Evolutionary conservation across 2,888 invertebrate species (phyloP), one percentile per base, ranked within the genome.

Genomic region (Neoitamus cyanurus): DNA sequence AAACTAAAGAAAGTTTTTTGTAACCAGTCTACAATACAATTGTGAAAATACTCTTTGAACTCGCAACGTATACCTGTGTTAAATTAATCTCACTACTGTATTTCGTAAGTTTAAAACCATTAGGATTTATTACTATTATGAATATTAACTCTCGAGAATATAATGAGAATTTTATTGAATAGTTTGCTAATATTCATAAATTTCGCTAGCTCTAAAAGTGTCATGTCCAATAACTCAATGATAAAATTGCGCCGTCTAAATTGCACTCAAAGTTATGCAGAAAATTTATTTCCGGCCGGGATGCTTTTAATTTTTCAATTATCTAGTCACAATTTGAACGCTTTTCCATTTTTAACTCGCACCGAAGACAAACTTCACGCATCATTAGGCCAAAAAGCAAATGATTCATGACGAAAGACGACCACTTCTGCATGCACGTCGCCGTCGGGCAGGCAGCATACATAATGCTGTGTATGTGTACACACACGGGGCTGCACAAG

Each of bases 301-400:
- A 31, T 58, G 28, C 30, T 58, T 28, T 25, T 48, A 48, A 58
- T 58, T 78, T 30, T 42, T 75, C 30, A 31, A 31, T 78, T 42
- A 34, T 78, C 9, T 48, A 58, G 78, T 48, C 78, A 48, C 30
- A 48, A 31, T 28, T 58, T 31, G 20, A 9, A 6, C 9, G 13
- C n/a, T 58, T 48, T 75, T 42, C 75, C 42, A 37, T 28, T 37
- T 75, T 75, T 75, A 75, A 75, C 37, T 28, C 73, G 20, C 58
- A 9, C 58, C 31, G 58, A 58, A 3, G 37, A 37, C 30, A 48
- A 48, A 15, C 30, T 48, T 13, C 30, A 48, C 78, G 78, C 78
- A 78, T 78, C 78, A 78, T 58, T 78, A 78, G 58, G 6, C 78
- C 78, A 58, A 78, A 28, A 58, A n/a, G 78, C 48, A 78, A 78